phyloP scores from a whole-genome alignment of 1,140 invertebrate species.

The Pseudomyrmex gracilis region DNA sequence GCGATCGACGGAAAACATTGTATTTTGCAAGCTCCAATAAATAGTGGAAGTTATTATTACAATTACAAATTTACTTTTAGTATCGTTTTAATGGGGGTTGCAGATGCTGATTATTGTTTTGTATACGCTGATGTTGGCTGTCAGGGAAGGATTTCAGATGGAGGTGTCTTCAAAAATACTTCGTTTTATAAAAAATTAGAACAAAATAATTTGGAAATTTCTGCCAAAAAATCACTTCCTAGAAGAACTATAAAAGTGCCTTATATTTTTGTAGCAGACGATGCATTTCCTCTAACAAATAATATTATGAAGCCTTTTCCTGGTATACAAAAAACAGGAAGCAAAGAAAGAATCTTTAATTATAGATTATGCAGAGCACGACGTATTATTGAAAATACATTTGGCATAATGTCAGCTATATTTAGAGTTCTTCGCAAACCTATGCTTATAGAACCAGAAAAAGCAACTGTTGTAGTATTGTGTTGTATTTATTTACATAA shows the following conservation, averaged over 20 bases:
- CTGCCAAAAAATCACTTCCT: slow-evolving; percentile 1
- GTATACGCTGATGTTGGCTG: slow-evolving; percentile 19
- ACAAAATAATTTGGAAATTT: slow-evolving; percentile 8
- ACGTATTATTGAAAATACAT: slow-evolving; percentile 1
- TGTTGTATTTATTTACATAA: slow-evolving; percentile 7
- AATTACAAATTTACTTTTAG: slow-evolving; percentile 31
- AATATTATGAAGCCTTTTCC: slow-evolving; percentile 18
- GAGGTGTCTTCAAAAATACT: slow-evolving; percentile 2
- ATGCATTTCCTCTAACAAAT: not conserved
- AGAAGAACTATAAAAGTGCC: not conserved
- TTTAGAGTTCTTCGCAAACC: slow-evolving; percentile 18
- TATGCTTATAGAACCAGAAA: slow-evolving; percentile 1
- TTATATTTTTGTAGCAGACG: slow-evolving; percentile 5
- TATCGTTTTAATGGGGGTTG: slow-evolving; percentile 11
- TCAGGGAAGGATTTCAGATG: slow-evolving; percentile 4
- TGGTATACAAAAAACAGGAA: not conserved
- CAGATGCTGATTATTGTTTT: slow-evolving; percentile 33
- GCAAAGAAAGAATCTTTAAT: slow-evolving; percentile 21
- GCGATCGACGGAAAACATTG: not conserved
- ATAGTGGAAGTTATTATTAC: slow-evolving; percentile 21
- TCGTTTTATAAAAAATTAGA: slow-evolving; percentile 19
- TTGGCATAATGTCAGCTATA: slow-evolving; percentile 1
- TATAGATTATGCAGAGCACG: slow-evolving; percentile 10
- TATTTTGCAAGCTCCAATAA: slow-evolving; percentile 19
- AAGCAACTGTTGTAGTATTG: slow-evolving; percentile 12